phyloP scores from a whole-genome alignment of 2,888 invertebrate species.

The Drosophila multiciliata region DNA sequence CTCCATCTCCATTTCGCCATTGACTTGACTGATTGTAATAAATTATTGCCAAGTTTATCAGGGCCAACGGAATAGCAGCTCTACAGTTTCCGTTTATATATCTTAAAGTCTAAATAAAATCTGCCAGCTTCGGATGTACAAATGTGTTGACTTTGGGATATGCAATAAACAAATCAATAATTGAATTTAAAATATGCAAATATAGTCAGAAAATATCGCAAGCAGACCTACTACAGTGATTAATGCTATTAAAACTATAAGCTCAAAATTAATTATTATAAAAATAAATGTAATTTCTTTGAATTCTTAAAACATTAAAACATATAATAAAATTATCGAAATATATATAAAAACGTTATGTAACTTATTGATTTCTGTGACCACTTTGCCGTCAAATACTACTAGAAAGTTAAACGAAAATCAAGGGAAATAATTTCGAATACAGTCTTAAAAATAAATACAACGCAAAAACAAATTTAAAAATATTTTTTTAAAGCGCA shows the following conservation, averaged over 20 bases:
- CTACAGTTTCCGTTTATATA: conserved; percentile 7
- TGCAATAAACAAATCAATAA: not conserved
- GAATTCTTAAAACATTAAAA: not conserved
- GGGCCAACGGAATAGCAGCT: conserved; percentile 39
- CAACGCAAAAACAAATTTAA: not conserved
- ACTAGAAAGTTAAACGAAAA: not conserved
- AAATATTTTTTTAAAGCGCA: not conserved
- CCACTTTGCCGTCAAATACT: not conserved
- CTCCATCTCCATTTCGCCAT: conserved; percentile 42
- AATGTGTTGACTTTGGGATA: conserved; percentile 5
- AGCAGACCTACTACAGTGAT: not conserved
- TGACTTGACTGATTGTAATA: conserved; percentile 76
- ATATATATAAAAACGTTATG: not conserved
- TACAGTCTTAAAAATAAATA: not conserved
- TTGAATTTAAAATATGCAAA: not conserved
- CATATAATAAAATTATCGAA: not conserved
- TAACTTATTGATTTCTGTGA: not conserved
- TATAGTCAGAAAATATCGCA: not conserved
- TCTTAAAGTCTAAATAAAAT: conserved; percentile 45
- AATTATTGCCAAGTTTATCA: conserved; percentile 68
- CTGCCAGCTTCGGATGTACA: conserved; percentile 9
- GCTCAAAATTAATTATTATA: not conserved
- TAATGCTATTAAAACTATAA: not conserved
- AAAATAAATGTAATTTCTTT: not conserved
- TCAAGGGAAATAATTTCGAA: not conserved